Base-by-base conservation (phyloP, 2,888 invertebrate genomes). In the Diadegma fenestrale region DNA sequence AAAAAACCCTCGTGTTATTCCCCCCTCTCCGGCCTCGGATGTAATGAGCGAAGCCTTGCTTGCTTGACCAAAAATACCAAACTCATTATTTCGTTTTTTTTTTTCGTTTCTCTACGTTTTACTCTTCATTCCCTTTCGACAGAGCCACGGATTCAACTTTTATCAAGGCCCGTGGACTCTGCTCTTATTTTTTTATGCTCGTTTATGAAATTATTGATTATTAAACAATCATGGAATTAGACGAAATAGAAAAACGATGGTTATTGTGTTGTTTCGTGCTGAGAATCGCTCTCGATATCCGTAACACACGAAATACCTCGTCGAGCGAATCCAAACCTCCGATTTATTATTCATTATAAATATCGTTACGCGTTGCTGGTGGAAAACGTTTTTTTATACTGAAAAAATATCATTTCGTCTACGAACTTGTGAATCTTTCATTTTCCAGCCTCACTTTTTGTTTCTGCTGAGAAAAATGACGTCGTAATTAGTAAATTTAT, bases 21-120 rank as follows among this genome's bases (percentile, higher is more conserved):
- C 22, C 22, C 58, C 22, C 58, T 26, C 58, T 26, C 82, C 92
- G 91, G 91, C 92, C 92, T 93, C 92, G 91, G 91, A 92, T 93
- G 92, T 92, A 91, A 91, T 93, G 92, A 90, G 92, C 92, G 92
- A 92, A 92, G 92, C 91, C 91, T 92, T 91, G 92, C 92, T 92
- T 92, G 91, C 90, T 90, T 91, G 87, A 86, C 63, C 45, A 51
- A 69, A 64, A 51, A 61, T 41, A 80, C 71, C 54, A 68, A 68
- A 41, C 68, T 41, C 37, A 26, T 63, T 33, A 22, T 78, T 69
- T 58, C 54, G 41, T 43, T 51, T 43, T 30, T 80, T 45, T 33
- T 37, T 51, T 26, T 17, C 41, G 41, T 37, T 30, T 30, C 33
- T 51, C 4, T 33, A 10, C 8, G 26, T 75, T 61, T n/a, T 48